These are phyloP conservation scores for Acipenser ruthenus DNA, from an alignment of 2,797 vertebrate species.

Conservation along the genomic window DNA sequence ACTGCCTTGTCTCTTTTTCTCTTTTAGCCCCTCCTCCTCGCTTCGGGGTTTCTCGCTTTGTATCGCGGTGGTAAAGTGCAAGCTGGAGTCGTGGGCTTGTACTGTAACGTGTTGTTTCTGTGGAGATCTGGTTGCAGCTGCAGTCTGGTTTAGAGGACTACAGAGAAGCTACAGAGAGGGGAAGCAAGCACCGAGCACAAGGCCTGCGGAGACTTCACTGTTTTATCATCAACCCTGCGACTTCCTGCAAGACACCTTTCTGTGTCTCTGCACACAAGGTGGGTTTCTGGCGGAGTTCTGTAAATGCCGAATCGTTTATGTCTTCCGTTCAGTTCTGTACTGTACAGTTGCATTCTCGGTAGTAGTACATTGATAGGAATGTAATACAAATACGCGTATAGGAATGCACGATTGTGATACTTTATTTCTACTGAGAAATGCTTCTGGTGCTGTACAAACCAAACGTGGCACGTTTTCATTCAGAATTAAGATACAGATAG, in stretches of 20 bases:
- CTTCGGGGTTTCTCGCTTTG: slow-evolving; percentile 16
- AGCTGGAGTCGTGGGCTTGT: slow-evolving; percentile 25
- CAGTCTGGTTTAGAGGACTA: slow-evolving; percentile 11
- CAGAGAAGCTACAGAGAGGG: slow-evolving; percentile 1
- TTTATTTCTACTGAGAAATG: no score
- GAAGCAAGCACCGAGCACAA: slow-evolving; percentile 17
- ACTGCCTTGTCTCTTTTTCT: no score
- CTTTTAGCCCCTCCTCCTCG: not conserved
- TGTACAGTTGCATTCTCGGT: no score
- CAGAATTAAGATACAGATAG: no score
- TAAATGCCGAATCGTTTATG: no score
- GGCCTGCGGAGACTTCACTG: not conserved
- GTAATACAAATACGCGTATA: no score
- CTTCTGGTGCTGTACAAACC: no score
- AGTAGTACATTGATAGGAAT: no score
- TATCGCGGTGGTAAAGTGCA: slow-evolving; percentile 43
- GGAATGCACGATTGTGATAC: no score
- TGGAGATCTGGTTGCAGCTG: not conserved
- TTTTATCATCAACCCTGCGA: slow-evolving; percentile 11
- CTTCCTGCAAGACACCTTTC: slow-evolving; percentile 3
- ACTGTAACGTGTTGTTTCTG: slow-evolving; percentile 43
- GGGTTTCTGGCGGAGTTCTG: slow-evolving; percentile 7
- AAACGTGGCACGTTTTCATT: no score
- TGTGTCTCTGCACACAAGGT: slow-evolving; percentile 12
- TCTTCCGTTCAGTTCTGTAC: no score